Evolutionary conservation across 1,140 invertebrate species (phyloP).

Genomic region (Acromyrmex echinatior): DNA sequence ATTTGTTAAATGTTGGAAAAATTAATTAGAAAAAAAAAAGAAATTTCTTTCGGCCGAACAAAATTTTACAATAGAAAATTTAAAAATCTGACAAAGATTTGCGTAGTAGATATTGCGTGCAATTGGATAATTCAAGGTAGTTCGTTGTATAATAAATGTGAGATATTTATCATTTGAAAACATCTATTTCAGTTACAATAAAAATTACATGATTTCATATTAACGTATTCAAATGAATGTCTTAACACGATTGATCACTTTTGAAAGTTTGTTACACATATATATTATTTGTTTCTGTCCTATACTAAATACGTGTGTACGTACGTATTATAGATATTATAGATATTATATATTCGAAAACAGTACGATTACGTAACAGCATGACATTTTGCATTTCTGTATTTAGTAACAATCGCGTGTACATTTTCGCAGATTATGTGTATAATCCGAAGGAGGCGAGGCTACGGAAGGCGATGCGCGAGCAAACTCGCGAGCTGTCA

Average conservation of each 20-base stretch:
- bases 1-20: neutral
- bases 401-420: neutral
- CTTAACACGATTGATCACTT: neutral
- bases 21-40: neutral
- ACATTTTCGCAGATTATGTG: slow-evolving; percentile 88
- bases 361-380: neutral
- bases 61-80: neutral
- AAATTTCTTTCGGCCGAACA: neutral
- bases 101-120: neutral
- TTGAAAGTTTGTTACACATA: neutral
- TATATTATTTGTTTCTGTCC: neutral
- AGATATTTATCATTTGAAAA: neutral
- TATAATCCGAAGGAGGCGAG: slow-evolving; percentile 90
- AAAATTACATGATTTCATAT: neutral
- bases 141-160: neutral
- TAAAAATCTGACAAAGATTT: neutral
- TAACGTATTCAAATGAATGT: neutral
- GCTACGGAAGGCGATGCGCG: slow-evolving; percentile 88
- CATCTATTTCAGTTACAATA: too few relatives aligned
- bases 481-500: slow-evolving; percentile 85
- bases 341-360: neutral
- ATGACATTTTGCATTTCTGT: neutral
- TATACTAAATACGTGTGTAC: neutral
- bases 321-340: neutral
- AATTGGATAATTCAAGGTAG: neutral